Conservation (phyloP, 2,113 vertebrate genomes). For the Hyaena hyaena region DNA sequence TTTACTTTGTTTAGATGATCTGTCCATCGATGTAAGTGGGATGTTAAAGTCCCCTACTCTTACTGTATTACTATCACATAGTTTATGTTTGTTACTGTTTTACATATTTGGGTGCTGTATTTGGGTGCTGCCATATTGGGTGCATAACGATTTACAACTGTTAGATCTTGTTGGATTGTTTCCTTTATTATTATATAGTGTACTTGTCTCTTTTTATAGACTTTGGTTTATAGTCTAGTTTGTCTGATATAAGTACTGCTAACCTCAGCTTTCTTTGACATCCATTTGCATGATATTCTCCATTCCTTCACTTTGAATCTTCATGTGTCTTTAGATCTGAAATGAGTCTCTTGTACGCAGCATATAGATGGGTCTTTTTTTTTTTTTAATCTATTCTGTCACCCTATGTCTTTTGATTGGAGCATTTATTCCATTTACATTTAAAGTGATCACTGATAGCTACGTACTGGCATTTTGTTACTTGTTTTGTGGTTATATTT, state of each 20-base stretch:
- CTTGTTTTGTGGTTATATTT: neutral
- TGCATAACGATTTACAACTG: neutral
- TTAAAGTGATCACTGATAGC: neutral
- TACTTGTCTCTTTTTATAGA: neutral
- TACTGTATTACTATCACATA: neutral
- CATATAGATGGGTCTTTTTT: neutral
- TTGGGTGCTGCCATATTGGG: neutral
- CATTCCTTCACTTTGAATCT: neutral
- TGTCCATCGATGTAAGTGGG: neutral
- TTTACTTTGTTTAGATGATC: neutral
- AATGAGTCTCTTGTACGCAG: neutral
- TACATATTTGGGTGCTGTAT: neutral
- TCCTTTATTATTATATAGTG: neutral
- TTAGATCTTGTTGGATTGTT: neutral
- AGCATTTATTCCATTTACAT: neutral
- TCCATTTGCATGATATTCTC: neutral
- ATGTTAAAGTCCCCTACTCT: neutral
- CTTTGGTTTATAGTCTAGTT: neutral
- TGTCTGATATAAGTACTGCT: neutral
- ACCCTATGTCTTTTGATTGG: neutral
- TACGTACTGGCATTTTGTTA: neutral
- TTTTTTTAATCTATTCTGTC: neutral
- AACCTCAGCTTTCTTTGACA: neutral
- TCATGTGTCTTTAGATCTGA: neutral
- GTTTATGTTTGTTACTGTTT: neutral